Evolutionary conservation across 2,797 vertebrate species (phyloP), one percentile per base, ranked within the genome.

Genomic region (Apodemus agrarius): DNA sequence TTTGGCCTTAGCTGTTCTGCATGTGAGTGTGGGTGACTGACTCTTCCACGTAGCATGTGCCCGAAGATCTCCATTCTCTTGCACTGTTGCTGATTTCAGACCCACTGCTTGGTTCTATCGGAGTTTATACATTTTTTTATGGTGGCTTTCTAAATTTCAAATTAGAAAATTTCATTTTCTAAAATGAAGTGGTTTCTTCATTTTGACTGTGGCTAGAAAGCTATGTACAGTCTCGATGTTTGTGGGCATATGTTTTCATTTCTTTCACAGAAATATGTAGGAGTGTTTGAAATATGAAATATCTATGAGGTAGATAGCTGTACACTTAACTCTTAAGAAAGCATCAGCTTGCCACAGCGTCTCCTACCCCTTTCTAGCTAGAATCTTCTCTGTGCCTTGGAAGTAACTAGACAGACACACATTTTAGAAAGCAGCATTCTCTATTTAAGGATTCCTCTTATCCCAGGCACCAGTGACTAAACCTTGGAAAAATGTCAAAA

Each of bases 401-500:
- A 85, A 75, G 69, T 67, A 67, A 69, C 21, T 72, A 86, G 61
- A 87, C 46, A 93, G 88, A 69, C 40, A 46, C 40, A 54, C 19
- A n/a, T 61, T 88, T 91, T 14, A 65, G 92, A 89, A 91, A 92
- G 61, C 37, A 63, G 37, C 7, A 6, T 85, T 89, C 69, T 43
- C 82, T 94, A 74, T 40, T 85, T 94, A 92, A 31, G 8, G 91
- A 49, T 54, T 85, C 69, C 69, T 61, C 54, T 91, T 37, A 54
- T 67, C 40, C 88, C 52, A 83, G 91, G 65, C 63, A 34, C 80
- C 89, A 80, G 46, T 84, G 95, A 96, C 80, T 93, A 95, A 91
- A 81, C 72, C 43, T 80, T 82, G 57, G 87, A 81, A 96, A 96
- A 87, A 89, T 84, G 95, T 97, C 96, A 95, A 96, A 97, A 94